These are phyloP conservation scores for Drosophila carrolli DNA, from an alignment of 1,140 invertebrate species.

Conservation along the genomic window DNA sequence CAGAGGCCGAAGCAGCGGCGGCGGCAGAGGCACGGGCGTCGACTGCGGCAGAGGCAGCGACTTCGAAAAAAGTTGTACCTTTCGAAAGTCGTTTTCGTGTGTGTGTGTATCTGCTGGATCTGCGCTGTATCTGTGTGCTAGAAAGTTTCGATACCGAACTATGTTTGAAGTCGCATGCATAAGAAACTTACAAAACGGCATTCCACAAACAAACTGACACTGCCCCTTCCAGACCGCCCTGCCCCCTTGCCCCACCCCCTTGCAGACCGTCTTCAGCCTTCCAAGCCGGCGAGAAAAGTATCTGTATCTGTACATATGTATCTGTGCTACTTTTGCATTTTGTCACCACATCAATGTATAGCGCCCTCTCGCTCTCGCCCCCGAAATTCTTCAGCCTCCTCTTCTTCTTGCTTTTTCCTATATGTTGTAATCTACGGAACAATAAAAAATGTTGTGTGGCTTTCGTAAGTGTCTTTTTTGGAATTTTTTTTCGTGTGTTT, in stretches of 20 bases:
- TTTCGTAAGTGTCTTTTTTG: conserved; percentile 77
- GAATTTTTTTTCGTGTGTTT: conserved; percentile 49
- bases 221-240: conserved; percentile 17
- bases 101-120: conserved; percentile 35
- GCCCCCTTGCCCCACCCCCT: not conserved
- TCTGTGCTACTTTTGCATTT: conserved; percentile 65
- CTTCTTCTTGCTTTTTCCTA: conserved; percentile 14
- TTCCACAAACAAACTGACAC: conserved; percentile 70
- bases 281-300: conserved; percentile 49
- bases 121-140: conserved; percentile 63
- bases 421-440: conserved; percentile 68
- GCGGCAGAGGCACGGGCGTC: conserved; percentile 10
- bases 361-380: conserved; percentile 5
- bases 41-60: conserved; percentile 12
- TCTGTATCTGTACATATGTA: conserved; percentile 55
- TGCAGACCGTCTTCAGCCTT: not conserved
- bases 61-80: conserved; percentile 43
- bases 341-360: conserved; percentile 49
- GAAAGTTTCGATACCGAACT: conserved; percentile 67
- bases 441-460: conserved; percentile 57
- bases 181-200: conserved; percentile 84
- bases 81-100: conserved; percentile 56
- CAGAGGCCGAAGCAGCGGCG: conserved; percentile 5
- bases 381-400: conserved; percentile 39
- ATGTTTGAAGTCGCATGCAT: conserved; percentile 64